Evolutionary conservation across 2,113 vertebrate genomes (phyloP), one percentile per base, ranked within the genome.

Genomic region (Empidonax alnorum): DNA sequence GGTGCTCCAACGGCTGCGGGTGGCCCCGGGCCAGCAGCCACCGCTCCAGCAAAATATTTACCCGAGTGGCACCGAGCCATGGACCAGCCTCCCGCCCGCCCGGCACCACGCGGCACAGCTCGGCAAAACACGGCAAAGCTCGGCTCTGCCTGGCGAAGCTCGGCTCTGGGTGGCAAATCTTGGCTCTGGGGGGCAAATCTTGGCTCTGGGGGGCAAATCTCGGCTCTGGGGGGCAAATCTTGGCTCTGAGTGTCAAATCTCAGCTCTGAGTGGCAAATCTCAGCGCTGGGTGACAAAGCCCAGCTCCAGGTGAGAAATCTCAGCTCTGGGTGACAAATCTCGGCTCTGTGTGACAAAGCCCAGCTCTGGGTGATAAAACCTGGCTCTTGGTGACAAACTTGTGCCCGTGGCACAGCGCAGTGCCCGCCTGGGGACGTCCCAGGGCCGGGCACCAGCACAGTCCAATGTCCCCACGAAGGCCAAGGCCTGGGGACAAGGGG

Each of bases 41-140:
- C 74, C 27, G 82, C 87, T 96, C 94, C 94, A 92, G 94, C 94
- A 97, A 96, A 96, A 97, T 97, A 97, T 97, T 97, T 97, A 97
- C 94, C 96, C 91, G 58, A 3, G 90, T 93, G 96, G 96, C 96
- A 97, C 91, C 59, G 84, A 84, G 96, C 95, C 95, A 94, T 28
- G 82, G 95, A 67, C 30, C 92, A 89, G 81, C 94, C 81, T 81
- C 90, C 84, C 23, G 46, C 82, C 87, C 24, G 80, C 78, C 56
- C 69, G 13, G 88, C 85, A 52, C 84, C 7, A 8, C 59, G 21
- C 58, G 15, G 87, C 87, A 44, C 6, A 55, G 44, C 87, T 12
- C 21, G 41, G 89, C 58, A 65, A n/a, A 91, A 44, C 85, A 90
- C 33, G 80, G 83, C 69, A 7, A 31, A 46, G 41, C 75, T 19